phyloP scores from a whole-genome alignment of 2,797 vertebrate genomes.

The Falco novaeseelandiae region DNA sequence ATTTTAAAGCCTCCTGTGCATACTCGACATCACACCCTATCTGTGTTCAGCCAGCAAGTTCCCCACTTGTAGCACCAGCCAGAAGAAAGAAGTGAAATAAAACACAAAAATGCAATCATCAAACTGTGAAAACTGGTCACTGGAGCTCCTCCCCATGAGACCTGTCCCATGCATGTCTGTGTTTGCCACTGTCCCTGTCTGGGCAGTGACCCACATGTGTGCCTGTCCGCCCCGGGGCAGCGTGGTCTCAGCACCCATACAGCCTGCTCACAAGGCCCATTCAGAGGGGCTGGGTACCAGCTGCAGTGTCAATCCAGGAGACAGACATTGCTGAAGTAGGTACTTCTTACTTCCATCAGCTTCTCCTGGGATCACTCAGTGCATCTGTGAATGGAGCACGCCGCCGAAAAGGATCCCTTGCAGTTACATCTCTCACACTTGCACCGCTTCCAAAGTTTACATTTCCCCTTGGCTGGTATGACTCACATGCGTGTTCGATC shows the following conservation, averaged over 20 bases:
- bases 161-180: background rate
- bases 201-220: fast-evolving
- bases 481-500: background rate
- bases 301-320: fast-evolving
- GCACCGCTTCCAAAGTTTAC: background rate
- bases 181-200: background rate
- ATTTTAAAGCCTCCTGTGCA: background rate
- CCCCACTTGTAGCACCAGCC: background rate
- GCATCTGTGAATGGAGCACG: fast-evolving
- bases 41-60: background rate
- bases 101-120: background rate
- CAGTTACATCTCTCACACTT: background rate
- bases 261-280: background rate
- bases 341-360: background rate
- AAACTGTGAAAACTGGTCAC: background rate
- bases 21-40: background rate
- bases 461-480: slow-evolving; percentile 15
- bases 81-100: background rate
- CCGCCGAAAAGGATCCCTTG: background rate
- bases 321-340: background rate
- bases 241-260: background rate
- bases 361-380: background rate
- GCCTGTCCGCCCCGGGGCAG: fast-evolving
- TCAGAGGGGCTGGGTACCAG: background rate
- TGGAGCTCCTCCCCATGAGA: fast-evolving